Percentiles rank a stretch among this genome's conserved stretches.
These are phyloP conservation scores for Meloidogyne floridensis DNA, from an alignment of 1,140 invertebrate species.

Conservation along the genomic window DNA sequence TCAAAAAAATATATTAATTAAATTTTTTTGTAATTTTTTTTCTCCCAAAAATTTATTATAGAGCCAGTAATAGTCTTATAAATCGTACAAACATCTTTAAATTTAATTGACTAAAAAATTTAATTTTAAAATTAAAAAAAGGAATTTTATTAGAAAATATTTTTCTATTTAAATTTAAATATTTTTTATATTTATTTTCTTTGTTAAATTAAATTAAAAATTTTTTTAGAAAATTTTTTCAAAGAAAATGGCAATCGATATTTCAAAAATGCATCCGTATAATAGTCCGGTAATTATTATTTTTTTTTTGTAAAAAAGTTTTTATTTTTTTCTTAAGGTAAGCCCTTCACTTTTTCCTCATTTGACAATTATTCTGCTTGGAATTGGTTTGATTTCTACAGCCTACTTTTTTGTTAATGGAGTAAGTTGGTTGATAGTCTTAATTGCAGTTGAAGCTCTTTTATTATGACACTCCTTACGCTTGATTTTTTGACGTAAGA, in stretches of 20 bases:
- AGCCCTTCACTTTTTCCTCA: slow-evolving; percentile 92
- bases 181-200: neutral
- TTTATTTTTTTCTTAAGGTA: slow-evolving; percentile 78
- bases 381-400: slow-evolving; percentile 94
- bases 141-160: no score
- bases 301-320: neutral
- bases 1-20: no score
- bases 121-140: no score
- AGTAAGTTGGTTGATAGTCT: slow-evolving; percentile 43
- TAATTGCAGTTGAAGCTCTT: slow-evolving; percentile 1
- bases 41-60: no score
- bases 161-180: neutral
- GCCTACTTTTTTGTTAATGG: slow-evolving; percentile 92
- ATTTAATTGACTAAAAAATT: no score
- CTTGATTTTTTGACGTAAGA: no score
- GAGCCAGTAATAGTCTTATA: no score
- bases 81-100: no score
- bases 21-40: no score
- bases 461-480: no score
- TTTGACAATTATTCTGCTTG: slow-evolving; percentile 83
- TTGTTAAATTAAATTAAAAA: neutral
- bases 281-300: slow-evolving; percentile 45
- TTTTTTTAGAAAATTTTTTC: neutral
- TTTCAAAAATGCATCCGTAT: slow-evolving; percentile 56
- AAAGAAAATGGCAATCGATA: slow-evolving; percentile 49